Evolutionary conservation across 2,797 vertebrate species (phyloP).

Genomic region (Myotis daubentonii): DNA sequence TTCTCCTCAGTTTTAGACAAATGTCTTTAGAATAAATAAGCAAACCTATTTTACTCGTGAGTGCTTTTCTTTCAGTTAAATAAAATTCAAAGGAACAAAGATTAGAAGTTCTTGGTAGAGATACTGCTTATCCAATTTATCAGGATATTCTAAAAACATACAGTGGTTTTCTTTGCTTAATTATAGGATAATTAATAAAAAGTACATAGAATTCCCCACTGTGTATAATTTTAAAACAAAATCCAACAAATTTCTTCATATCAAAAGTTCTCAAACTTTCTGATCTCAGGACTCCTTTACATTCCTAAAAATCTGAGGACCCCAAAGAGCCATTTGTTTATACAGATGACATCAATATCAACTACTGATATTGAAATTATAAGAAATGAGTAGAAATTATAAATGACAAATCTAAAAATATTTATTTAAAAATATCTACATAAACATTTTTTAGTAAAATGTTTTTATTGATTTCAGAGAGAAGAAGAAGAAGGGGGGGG

Average conservation of each 20-base stretch:
- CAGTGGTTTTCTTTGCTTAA: background rate
- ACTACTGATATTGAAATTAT: background rate
- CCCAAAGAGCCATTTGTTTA: background rate
- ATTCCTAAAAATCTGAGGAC: background rate
- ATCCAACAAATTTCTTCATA: background rate
- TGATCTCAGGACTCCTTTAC: background rate
- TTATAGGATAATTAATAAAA: background rate
- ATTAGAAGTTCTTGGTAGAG: background rate
- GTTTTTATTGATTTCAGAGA: background rate
- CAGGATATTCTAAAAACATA: background rate
- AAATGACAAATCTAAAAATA: background rate
- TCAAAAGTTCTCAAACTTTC: background rate
- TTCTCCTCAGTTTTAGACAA: background rate
- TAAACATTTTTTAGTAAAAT: background rate
- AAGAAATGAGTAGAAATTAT: background rate
- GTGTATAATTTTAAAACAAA: background rate
- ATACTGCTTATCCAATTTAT: background rate
- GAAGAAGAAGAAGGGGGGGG: too few relatives aligned
- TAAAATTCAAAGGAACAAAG: conserved; percentile 19
- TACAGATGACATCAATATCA: background rate
- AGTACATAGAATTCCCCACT: background rate
- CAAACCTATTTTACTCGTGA: background rate
- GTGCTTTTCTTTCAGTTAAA: background rate
- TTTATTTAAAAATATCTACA: background rate
- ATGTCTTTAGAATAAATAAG: background rate